These are phyloP conservation scores for Chloroclysta siterata DNA, from an alignment of 2,888 invertebrate species.

Conservation along the genomic window DNA sequence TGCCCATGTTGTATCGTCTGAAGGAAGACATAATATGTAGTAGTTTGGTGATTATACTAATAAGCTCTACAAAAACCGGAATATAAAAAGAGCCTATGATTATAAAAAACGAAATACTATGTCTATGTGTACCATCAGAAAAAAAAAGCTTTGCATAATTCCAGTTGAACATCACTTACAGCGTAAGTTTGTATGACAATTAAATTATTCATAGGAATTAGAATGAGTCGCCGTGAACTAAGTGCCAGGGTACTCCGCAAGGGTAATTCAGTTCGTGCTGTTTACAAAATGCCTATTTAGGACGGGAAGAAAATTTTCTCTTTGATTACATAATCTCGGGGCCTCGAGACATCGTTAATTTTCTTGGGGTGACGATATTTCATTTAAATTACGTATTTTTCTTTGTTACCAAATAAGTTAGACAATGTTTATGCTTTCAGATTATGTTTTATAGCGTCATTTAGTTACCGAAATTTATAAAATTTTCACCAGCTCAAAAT, in stretches of 20 bases:
- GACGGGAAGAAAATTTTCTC: conserved; percentile 38
- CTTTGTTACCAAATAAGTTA: conserved; percentile 5
- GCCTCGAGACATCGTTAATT: conserved; percentile 44
- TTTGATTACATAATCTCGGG: conserved; percentile 52
- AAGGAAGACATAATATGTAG: too few relatives aligned
- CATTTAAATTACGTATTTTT: conserved; percentile 47
- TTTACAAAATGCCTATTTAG: conserved; percentile 45
- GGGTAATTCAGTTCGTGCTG: conserved; percentile 41
- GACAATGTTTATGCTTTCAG: neutral
- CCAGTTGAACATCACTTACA: too few relatives aligned
- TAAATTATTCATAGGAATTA: conserved; percentile 45
- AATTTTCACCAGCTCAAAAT: neutral
- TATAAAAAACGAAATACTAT: too few relatives aligned
- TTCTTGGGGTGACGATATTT: conserved; percentile 43
- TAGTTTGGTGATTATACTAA: too few relatives aligned
- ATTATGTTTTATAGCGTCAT: neutral
- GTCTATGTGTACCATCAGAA: too few relatives aligned
- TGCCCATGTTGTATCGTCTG: too few relatives aligned
- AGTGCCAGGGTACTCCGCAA: conserved; percentile 32
- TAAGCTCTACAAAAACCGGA: too few relatives aligned
- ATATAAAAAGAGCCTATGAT: too few relatives aligned
- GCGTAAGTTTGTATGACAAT: too few relatives aligned
- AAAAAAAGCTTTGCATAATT: too few relatives aligned
- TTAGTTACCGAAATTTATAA: neutral
- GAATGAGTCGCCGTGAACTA: conserved; percentile 32